Base-by-base conservation (phyloP, 2,113 vertebrate species). In the Mesembrinibis cayennensis region DNA sequence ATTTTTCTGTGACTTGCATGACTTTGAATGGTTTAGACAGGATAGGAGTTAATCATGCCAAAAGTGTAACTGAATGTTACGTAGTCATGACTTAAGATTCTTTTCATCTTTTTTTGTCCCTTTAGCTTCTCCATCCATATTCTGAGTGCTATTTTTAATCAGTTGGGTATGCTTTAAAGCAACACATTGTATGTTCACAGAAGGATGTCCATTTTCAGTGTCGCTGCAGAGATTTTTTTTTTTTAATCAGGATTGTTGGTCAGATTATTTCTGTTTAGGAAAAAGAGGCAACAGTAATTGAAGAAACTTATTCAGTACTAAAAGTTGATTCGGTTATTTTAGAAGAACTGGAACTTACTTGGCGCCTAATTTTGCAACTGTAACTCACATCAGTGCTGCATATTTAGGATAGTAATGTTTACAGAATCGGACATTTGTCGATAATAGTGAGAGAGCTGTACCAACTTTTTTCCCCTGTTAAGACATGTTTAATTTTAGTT, bases 11-110 rank as follows among this genome's bases (percentile, higher is more conserved):
- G 58, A 61, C 81, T 87, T 93, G 40, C 30, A 13, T 72, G 70
- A 69, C 72, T 96, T 59, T 62, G 47, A 70, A 45, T 69, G 47
- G 40, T 78, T 92, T 86, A 83, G 82, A 63, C 79, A 92, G 73
- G 65, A 30, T 42, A 61, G 36, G 32, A 42, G 65, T 90, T 82
- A 49, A 83, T 56, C 44, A 40, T 85, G 74, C 66, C 26, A 16
- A 11, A 82, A 87, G 18, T 55, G 58, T 71, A 78, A 85, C 10
- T 89, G 87, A 47, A 63, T 8, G 11, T 80, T 77, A n/a, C 5
- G 2, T 20, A 66, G 62, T 71, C 59, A 9, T 40, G 49, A 38
- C 32, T 89, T 70, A 3, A 89, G 36, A 78, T 74, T 78, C 30
- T 85, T 82, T 45, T 67, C 3, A 23, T 65, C 14, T 12, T 49